phyloP scores from a whole-genome alignment of 2,797 vertebrate species.

The Chanos chanos region DNA sequence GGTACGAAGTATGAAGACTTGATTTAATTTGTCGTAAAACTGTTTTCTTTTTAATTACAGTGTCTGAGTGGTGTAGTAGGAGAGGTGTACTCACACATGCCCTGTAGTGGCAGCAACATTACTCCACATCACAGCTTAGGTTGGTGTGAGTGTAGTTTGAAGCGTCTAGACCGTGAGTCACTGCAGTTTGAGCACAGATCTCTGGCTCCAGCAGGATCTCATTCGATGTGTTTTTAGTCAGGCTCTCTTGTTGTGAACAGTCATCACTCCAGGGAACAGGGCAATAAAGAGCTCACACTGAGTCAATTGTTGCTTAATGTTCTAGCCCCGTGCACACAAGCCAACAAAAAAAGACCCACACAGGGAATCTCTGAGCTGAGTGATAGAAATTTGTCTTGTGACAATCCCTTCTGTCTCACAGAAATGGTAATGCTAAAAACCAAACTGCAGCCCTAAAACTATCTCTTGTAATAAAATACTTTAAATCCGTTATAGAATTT shows the following conservation, averaged over 20 bases:
- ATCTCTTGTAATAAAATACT: too few species aligned
- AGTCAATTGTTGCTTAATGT: constrained; percentile 11
- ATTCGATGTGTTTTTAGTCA: constrained; percentile 9
- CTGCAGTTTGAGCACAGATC: constrained; percentile 14
- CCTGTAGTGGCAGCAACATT: too few species aligned
- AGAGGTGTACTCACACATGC: neutral
- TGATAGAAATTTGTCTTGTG: neutral
- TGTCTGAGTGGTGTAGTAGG: too few species aligned
- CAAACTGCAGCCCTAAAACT: too few species aligned
- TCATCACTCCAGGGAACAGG: neutral
- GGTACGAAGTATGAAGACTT: too few species aligned
- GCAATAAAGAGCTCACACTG: constrained; percentile 5
- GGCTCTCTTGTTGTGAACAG: neutral
- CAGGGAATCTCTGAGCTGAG: neutral
- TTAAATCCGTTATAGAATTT: too few species aligned
- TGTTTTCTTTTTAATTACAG: too few species aligned
- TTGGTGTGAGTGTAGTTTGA: neutral
- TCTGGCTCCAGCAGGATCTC: constrained; percentile 6
- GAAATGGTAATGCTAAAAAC: neutral
- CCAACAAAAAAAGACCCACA: neutral
- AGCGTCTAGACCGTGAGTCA: constrained; percentile 29
- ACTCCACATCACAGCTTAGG: too few species aligned
- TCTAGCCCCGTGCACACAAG: constrained; percentile 11
- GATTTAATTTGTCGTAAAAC: too few species aligned
- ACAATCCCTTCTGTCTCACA: neutral